phyloP scores from a whole-genome alignment of 2,888 invertebrate species.

The Lacanobia wlatinum region DNA sequence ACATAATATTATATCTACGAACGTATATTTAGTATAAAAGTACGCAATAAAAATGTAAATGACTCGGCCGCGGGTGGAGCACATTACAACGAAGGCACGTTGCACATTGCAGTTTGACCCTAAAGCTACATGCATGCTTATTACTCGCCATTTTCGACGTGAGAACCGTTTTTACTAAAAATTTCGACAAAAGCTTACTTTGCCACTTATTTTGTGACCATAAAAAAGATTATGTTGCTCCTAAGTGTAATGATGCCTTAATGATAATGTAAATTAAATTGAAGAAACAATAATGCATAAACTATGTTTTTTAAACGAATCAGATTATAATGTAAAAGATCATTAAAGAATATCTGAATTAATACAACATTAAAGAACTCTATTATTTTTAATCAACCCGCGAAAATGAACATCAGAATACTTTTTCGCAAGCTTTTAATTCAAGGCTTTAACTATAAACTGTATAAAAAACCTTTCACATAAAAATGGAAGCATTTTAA shows the following conservation, averaged over 20 bases:
- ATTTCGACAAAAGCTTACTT: neutral
- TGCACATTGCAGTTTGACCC: constrained; percentile 65
- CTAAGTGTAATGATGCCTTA: constrained; percentile 34
- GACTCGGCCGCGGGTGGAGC: constrained; percentile 69
- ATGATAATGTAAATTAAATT: constrained; percentile 15
- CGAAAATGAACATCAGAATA: constrained; percentile 20
- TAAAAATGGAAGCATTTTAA: constrained; percentile 55
- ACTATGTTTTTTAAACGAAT: neutral
- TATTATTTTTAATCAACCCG: constrained; percentile 42
- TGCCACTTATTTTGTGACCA: constrained; percentile 36
- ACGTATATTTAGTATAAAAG: constrained; percentile 32
- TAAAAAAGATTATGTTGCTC: constrained; percentile 35
- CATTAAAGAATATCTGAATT: neutral
- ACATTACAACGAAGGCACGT: constrained; percentile 64
- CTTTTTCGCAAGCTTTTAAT: constrained; percentile 37
- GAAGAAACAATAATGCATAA: neutral
- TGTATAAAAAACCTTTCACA: constrained; percentile 34
- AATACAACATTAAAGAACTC: constrained; percentile 15
- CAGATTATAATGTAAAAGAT: neutral
- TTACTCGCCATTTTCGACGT: constrained; percentile 59
- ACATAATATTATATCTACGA: constrained; percentile 5
- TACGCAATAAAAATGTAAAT: constrained; percentile 80
- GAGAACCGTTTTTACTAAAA: constrained; percentile 56
- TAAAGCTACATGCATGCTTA: constrained; percentile 61
- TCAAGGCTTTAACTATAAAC: constrained; percentile 37